Conservation (phyloP, 2,888 invertebrate species). For the Machimus atricapillus region DNA sequence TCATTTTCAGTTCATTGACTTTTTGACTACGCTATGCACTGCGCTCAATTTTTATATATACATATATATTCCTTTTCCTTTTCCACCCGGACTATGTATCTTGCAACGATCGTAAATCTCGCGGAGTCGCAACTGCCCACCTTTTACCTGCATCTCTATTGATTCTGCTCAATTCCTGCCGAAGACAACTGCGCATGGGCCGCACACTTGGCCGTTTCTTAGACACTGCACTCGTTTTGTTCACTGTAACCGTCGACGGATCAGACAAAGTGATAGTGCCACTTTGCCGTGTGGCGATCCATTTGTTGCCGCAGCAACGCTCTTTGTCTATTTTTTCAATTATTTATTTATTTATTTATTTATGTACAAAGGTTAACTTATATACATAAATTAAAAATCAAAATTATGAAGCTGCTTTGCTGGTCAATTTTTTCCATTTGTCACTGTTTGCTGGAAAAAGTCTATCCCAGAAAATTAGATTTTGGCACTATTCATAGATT, state of each 20-base stretch:
- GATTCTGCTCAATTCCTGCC: slow-evolving; percentile 10
- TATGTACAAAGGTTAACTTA: too few species aligned
- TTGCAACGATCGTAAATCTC: background rate
- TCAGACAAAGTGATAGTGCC: slow-evolving; percentile 6
- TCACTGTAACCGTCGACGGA: background rate
- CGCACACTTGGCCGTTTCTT: background rate
- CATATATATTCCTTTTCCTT: background rate
- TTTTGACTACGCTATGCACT: background rate
- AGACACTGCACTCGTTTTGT: slow-evolving; percentile 3
- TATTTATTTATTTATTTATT: background rate
- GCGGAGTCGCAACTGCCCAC: slow-evolving; percentile 17
- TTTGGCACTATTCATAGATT: background rate
- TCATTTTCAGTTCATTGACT: slow-evolving; percentile 41
- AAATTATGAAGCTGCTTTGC: background rate
- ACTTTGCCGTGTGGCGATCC: background rate
- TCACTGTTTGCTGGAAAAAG: background rate
- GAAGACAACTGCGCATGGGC: slow-evolving; percentile 10
- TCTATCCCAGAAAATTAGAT: background rate
- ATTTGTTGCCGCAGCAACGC: background rate
- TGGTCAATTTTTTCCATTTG: background rate
- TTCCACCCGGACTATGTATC: background rate
- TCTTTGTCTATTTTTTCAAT: background rate
- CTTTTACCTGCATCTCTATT: slow-evolving; percentile 27
- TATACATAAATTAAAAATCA: too few species aligned
- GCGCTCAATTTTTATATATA: background rate